Evolutionary conservation across 2,797 vertebrate genomes (phyloP).

Genomic region (Selene dorsalis): DNA sequence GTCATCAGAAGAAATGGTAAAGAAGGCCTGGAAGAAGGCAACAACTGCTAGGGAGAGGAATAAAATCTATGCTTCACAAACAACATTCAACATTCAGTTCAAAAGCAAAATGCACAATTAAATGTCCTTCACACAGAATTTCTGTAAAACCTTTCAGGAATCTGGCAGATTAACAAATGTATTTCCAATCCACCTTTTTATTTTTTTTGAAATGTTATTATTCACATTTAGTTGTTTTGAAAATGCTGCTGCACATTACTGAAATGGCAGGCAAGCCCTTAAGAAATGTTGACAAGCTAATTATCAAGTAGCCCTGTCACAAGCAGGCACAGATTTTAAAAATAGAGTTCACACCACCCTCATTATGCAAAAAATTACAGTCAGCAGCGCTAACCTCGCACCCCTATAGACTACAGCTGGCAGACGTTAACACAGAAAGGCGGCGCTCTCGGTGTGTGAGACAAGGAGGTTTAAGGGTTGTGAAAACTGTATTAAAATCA

Average conservation of each 20-base stretch:
- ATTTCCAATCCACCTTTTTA: background rate
- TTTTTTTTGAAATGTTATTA: conserved; percentile 12
- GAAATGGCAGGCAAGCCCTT: conserved; percentile 45
- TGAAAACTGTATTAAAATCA: conserved; percentile 15
- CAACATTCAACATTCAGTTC: conserved; percentile 8
- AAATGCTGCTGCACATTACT: conserved; percentile 37
- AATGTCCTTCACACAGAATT: conserved; percentile 1
- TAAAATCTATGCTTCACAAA: background rate
- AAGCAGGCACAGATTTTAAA: conserved; percentile 61
- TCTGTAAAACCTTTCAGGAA: background rate
- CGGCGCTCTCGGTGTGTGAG: conserved; percentile 33
- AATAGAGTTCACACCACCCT: conserved; percentile 70
- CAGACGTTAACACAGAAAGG: conserved; percentile 43
- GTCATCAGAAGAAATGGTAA: background rate
- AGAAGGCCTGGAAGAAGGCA: background rate
- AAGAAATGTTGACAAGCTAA: conserved; percentile 68
- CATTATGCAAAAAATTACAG: conserved; percentile 68
- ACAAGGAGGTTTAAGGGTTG: conserved; percentile 27
- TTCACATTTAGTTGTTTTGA: conserved; percentile 21
- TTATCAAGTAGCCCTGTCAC: conserved; percentile 63
- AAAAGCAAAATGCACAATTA: background rate
- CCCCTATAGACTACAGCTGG: conserved; percentile 61
- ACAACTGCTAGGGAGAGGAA: conserved; percentile 13
- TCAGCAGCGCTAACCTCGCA: conserved; percentile 57
- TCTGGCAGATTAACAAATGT: background rate